Conservation (phyloP, 1,140 invertebrate genomes). For the Proales similis region DNA sequence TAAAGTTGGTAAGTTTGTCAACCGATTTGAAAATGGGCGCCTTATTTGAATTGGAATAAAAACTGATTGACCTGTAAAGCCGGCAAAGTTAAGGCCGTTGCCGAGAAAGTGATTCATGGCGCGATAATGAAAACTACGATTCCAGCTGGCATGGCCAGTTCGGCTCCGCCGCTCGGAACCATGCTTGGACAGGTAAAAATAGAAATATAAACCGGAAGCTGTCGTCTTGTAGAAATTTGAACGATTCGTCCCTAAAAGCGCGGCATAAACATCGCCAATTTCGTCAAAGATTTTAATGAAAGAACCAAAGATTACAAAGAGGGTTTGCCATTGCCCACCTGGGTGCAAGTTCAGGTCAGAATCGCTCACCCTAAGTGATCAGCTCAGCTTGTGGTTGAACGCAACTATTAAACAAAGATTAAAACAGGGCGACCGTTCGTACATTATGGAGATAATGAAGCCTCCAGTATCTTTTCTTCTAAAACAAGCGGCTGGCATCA, state of each 20-base stretch:
- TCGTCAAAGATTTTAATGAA: slow-evolving; percentile 97
- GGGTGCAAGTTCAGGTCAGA: slow-evolving; percentile 65
- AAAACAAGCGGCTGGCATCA: slow-evolving; percentile 85
- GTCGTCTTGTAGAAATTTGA: too few relatives aligned
- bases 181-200: slow-evolving; percentile 83
- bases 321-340: slow-evolving; percentile 78
- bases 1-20: too few relatives aligned
- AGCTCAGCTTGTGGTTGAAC: background rate
- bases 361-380: background rate
- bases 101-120: slow-evolving; percentile 66
- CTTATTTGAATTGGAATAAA: too few relatives aligned
- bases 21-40: too few relatives aligned
- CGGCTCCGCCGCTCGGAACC: slow-evolving; percentile 80
- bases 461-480: slow-evolving; percentile 79
- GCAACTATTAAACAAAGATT: slow-evolving; percentile 39
- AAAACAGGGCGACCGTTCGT: slow-evolving; percentile 68
- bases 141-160: slow-evolving; percentile 73
- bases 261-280: slow-evolving; percentile 68
- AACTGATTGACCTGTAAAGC: background rate
- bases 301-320: slow-evolving; percentile 81
- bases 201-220: too few relatives aligned
- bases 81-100: slow-evolving; percentile 39
- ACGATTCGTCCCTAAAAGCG: slow-evolving; percentile 40
- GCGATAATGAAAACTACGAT: slow-evolving; percentile 68
- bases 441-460: slow-evolving; percentile 70